Evolutionary conservation across 2,113 vertebrate species (phyloP), one percentile per base, ranked within the genome.

Genomic region (Toxotes chatareus): DNA sequence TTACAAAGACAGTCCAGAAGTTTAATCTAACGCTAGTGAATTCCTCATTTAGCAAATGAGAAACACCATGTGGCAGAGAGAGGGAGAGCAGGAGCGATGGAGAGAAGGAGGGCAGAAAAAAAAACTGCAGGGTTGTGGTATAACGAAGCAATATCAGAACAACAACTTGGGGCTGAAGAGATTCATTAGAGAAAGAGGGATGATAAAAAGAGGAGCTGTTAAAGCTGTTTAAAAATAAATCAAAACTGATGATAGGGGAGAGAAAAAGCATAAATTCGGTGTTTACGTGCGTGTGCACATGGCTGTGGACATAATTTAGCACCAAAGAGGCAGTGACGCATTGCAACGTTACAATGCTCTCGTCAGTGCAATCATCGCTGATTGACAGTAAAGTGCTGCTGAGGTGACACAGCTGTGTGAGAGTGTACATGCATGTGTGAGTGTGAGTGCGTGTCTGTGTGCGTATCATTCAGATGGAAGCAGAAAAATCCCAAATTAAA

Each of bases 21-120:
- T 92, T 91, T 83, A 89, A 91, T 91, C 85, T 76, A 83, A 89
- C 87, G 83, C 82, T 71, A 88, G 80, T 89, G 85, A 86, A 89
- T 89, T 86, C 77, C 79, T 91, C 80, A 79, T 93, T 93, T 80
- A 78, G 83, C 42, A 86, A 89, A 91, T 82, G 83, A 93, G 80
- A 88, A 83, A 76, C 89, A 73, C 67, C 74, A 65, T 80, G 89
- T 83, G 86, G 80, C 66, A 66, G 73, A 81, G 36, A 68, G 55
- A 82, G 9, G 32, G 49, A 85, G 70, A 73, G 86, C 7, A 31
- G 23, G 1, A 80, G 40, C 27, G 86, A 78, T 44, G 34, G 75
- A 79, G 73, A 56, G 72, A 65, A 32, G 69, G 63, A 71, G 60
- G 42, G 47, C 32, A 51, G 72, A 17, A 44, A 36, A 46, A 27